These are phyloP conservation scores for Tiliacea aurago DNA, from an alignment of 2,888 invertebrate species.

Conservation along the genomic window DNA sequence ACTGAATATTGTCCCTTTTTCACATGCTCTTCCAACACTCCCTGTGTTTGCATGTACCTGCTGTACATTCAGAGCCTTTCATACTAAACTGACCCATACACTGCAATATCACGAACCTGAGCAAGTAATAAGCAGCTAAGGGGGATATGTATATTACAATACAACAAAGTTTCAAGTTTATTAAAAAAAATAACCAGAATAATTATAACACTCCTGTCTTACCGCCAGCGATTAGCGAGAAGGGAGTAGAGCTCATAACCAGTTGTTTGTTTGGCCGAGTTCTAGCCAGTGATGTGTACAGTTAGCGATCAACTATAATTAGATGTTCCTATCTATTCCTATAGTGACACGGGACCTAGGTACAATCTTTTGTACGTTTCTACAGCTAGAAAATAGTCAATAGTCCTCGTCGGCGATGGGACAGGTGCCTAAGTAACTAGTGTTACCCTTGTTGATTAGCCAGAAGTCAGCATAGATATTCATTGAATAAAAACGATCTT, in stretches of 20 bases:
- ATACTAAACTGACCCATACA: not conserved
- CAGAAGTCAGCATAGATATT: not conserved
- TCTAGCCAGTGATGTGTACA: not conserved
- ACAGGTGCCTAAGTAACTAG: not conserved
- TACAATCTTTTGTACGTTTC: not conserved
- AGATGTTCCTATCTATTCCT: not conserved
- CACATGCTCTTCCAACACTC: not conserved
- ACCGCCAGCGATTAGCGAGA: not conserved
- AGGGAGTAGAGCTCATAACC: not conserved
- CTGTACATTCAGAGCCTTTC: not conserved
- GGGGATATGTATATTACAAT: not conserved
- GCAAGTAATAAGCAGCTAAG: not conserved
- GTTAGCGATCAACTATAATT: not conserved
- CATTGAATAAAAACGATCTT: constrained; percentile 58
- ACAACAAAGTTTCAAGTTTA: not conserved
- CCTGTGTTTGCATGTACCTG: not conserved
- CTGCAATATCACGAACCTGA: not conserved
- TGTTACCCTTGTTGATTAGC: not conserved
- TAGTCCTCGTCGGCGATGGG: not conserved
- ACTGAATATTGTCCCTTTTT: too few species aligned
- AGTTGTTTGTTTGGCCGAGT: not conserved
- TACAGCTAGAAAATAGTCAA: not conserved
- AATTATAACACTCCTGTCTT: too few species aligned
- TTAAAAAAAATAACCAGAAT: not conserved
- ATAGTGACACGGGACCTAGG: too few species aligned